A percentile compares a stretch with the other conserved stretches of the same genome.
Conservation (phyloP, 2,797 vertebrate species). For the Austrolebias charrua region DNA sequence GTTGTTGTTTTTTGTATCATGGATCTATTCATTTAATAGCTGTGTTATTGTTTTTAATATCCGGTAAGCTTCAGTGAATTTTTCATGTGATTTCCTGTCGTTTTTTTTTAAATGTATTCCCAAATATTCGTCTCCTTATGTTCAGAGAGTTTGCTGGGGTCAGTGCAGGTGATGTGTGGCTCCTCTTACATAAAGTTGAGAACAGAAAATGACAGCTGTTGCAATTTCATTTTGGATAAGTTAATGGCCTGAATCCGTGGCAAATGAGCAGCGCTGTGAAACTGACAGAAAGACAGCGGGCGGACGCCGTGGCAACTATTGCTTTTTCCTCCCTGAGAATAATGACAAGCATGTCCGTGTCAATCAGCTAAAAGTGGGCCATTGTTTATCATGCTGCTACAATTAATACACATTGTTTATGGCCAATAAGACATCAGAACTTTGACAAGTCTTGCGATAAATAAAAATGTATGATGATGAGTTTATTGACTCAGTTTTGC, state of each 20-base stretch:
- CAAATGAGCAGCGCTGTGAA: slow-evolving; percentile 28
- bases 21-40: slow-evolving; percentile 15
- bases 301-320: slow-evolving; percentile 31
- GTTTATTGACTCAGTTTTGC: slow-evolving; percentile 4
- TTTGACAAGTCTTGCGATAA: not conserved
- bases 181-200: slow-evolving; percentile 24
- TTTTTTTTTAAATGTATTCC: not conserved
- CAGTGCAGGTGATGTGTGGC: slow-evolving; percentile 4
- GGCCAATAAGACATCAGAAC: slow-evolving; percentile 2
- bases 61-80: slow-evolving; percentile 11
- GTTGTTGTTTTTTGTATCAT: slow-evolving; percentile 31
- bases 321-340: slow-evolving; percentile 30
- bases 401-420: slow-evolving; percentile 2
- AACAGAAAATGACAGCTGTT: slow-evolving; percentile 38
- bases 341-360: slow-evolving; percentile 16
- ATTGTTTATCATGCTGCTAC: slow-evolving; percentile 8
- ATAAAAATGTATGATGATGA: not conserved
- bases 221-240: slow-evolving; percentile 40
- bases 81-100: not conserved
- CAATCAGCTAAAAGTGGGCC: slow-evolving; percentile 32
- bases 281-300: slow-evolving; percentile 14
- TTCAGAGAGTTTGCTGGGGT: slow-evolving; percentile 12
- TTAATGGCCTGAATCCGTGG: slow-evolving; percentile 44
- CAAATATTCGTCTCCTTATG: not conserved
- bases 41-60: slow-evolving; percentile 7